Conservation (phyloP, 1,140 invertebrate genomes). For the Thaumetopoea pityocampa region DNA sequence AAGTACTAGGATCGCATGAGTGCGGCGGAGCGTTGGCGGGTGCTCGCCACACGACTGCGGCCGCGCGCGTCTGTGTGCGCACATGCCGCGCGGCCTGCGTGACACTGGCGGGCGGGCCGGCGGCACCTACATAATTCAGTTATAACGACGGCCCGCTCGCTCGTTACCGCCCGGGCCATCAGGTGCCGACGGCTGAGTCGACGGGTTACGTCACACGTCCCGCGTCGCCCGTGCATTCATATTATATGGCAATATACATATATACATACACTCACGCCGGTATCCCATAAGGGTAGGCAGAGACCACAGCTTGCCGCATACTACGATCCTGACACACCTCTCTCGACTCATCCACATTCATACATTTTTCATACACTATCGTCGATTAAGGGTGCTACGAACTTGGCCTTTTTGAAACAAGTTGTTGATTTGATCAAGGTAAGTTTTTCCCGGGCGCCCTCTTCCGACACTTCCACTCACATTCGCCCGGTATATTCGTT, state of each 20-base stretch:
- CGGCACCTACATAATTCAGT: constrained; percentile 45
- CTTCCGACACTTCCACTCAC: too few species aligned
- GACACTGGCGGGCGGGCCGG: constrained; percentile 38
- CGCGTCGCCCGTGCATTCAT: constrained; percentile 8
- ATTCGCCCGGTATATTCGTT: too few species aligned
- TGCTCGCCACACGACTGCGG: constrained; percentile 30
- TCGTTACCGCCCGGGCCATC: constrained; percentile 38
- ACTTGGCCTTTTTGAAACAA: too few species aligned
- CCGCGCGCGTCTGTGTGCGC: constrained; percentile 23
- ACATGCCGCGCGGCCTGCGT: constrained; percentile 16
- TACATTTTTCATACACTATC: too few species aligned
- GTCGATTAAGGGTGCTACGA: too few species aligned
- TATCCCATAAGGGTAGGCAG: too few species aligned
- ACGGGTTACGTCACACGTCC: background rate
- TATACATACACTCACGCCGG: too few species aligned
- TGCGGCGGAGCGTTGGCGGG: constrained; percentile 25
- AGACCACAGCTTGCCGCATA: too few species aligned
- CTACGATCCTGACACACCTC: too few species aligned
- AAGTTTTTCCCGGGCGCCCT: too few species aligned
- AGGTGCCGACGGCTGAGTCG: constrained; percentile 23
- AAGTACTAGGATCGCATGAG: constrained; percentile 41
- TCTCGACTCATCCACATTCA: too few species aligned
- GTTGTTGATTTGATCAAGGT: too few species aligned
- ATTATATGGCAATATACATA: constrained; percentile 8
- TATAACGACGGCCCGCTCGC: constrained; percentile 44